Percentiles rank a stretch among this genome's conserved stretches.
phyloP scores from a whole-genome alignment of 2,888 invertebrate species.

The Lingula anatina region DNA sequence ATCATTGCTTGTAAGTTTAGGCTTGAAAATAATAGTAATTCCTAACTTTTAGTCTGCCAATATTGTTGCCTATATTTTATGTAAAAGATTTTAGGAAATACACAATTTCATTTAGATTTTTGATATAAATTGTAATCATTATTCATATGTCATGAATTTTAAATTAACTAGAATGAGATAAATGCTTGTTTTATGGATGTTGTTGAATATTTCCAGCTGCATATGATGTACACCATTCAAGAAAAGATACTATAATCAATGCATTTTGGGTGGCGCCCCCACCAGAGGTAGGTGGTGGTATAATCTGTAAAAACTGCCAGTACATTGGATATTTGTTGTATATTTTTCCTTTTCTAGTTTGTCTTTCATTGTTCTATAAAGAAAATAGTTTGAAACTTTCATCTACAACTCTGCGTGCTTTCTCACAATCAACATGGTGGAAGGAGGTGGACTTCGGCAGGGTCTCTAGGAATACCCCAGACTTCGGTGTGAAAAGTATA shows the following conservation, averaged over 20 bases:
- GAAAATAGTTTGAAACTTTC: background rate
- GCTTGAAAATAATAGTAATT: background rate
- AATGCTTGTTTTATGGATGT: too few relatives aligned
- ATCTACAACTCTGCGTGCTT: background rate
- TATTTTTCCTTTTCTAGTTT: background rate
- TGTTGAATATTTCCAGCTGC: conserved; percentile 29
- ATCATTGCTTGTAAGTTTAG: conserved; percentile 78
- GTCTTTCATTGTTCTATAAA: background rate
- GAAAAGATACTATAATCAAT: conserved; percentile 63
- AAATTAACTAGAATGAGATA: too few relatives aligned
- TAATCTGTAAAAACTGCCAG: too few relatives aligned
- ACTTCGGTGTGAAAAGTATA: too few relatives aligned
- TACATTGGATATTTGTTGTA: too few relatives aligned
- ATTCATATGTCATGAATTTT: too few relatives aligned
- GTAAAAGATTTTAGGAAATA: too few relatives aligned
- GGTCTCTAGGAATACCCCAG: too few relatives aligned
- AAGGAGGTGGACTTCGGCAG: background rate
- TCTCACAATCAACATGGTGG: conserved; percentile 1
- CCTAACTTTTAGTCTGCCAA: background rate
- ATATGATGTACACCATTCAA: conserved; percentile 26
- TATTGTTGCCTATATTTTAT: too few relatives aligned
- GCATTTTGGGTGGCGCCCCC: conserved; percentile 93
- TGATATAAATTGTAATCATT: too few relatives aligned
- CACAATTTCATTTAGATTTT: too few relatives aligned
- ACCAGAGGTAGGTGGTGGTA: conserved; percentile 65